These are phyloP conservation scores for Synergus umbraculus DNA, from an alignment of 2,888 invertebrate species.

Conservation along the genomic window DNA sequence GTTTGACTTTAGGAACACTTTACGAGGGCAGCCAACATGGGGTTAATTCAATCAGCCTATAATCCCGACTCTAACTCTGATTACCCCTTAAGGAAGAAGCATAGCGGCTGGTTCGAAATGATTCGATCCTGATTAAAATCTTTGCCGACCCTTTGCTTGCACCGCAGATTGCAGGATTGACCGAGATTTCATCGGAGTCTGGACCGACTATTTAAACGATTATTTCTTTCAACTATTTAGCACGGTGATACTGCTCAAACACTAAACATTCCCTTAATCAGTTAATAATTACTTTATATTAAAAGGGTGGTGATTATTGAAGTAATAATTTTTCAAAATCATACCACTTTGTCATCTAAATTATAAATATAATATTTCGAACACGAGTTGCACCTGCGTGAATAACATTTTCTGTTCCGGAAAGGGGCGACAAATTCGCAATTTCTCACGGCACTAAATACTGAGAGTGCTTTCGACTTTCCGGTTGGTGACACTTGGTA, in stretches of 20 bases:
- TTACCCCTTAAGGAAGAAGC: conserved; percentile 60
- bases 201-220: not conserved
- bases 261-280: not conserved
- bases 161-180: conserved; percentile 12
- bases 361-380: too few relatives aligned
- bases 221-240: not conserved
- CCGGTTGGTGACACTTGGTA: not conserved
- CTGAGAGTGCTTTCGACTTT: not conserved
- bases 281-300: not conserved
- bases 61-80: conserved; percentile 75
- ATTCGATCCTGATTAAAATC: conserved; percentile 69
- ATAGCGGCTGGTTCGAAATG: conserved; percentile 50
- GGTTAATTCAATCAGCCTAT: conserved; percentile 76
- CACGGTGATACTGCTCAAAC: not conserved
- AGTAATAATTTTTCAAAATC: too few relatives aligned
- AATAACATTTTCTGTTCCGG: not conserved
- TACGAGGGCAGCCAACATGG: conserved; percentile 74
- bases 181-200: not conserved
- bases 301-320: too few relatives aligned
- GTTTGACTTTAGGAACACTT: conserved; percentile 75
- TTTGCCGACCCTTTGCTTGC: conserved; percentile 43
- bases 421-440: not conserved
- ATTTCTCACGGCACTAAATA: not conserved
- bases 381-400: too few relatives aligned
- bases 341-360: too few relatives aligned